A percentile compares a stretch with the other conserved stretches of the same genome.
phyloP scores from a whole-genome alignment of 2,113 vertebrate genomes.

The Alexandromys fortis region DNA sequence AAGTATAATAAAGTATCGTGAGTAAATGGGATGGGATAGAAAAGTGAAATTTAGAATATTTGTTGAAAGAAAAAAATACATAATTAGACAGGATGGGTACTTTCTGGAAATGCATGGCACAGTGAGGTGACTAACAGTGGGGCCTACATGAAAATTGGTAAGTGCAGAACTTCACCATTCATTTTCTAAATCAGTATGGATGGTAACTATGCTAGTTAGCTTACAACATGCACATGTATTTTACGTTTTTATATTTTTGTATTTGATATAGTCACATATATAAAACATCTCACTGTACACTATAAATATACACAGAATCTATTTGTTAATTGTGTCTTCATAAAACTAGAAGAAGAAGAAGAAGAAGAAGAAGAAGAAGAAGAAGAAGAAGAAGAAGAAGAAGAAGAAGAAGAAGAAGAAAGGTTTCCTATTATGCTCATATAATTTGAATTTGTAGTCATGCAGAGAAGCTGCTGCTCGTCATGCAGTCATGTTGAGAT shows the following conservation, averaged over 20 bases:
- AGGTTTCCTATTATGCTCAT: not conserved
- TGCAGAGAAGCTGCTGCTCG: not conserved
- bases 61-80: too few relatives aligned
- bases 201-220: not conserved
- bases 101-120: too few relatives aligned
- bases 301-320: not conserved
- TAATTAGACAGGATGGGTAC: too few relatives aligned
- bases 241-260: not conserved
- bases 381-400: too few relatives aligned
- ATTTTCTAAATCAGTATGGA: not conserved
- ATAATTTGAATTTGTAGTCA: not conserved
- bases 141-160: too few relatives aligned
- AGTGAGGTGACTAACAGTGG: too few relatives aligned
- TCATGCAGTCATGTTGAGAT: too few relatives aligned
- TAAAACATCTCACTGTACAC: not conserved
- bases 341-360: not conserved
- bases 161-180: too few relatives aligned
- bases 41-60: too few relatives aligned
- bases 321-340: not conserved
- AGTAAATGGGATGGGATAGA: too few relatives aligned
- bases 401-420: rapidly evolving
- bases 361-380: too few relatives aligned
- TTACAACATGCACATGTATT: not conserved
- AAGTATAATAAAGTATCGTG: too few relatives aligned
- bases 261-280: not conserved